A percentile compares a stretch with the other conserved stretches of the same genome.
phyloP scores from a whole-genome alignment of 2,888 invertebrate genomes.

The Sarcophaga subvicina region DNA sequence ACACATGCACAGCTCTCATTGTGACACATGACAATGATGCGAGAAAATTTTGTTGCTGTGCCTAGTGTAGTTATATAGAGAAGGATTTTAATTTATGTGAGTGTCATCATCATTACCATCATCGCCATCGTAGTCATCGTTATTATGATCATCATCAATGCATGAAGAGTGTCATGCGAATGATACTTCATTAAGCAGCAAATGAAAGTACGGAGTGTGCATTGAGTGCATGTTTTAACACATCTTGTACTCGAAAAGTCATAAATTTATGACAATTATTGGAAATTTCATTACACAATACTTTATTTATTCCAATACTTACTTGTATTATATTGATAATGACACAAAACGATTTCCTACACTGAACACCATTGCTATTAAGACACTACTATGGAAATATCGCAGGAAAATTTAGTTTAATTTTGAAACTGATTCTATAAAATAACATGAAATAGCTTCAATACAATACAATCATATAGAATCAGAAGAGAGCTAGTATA shows the following conservation, averaged over 20 bases:
- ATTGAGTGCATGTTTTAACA: neutral
- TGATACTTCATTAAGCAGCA: slow-evolving; percentile 51
- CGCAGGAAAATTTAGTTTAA: neutral
- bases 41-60: slow-evolving; percentile 18
- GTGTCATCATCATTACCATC: neutral
- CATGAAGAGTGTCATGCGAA: slow-evolving; percentile 12
- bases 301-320: too few relatives aligned
- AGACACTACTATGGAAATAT: neutral
- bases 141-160: slow-evolving; percentile 12
- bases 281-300: neutral
- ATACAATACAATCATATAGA: too few relatives aligned
- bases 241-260: neutral
- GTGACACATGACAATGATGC: slow-evolving; percentile 41
- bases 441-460: too few relatives aligned
- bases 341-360: neutral
- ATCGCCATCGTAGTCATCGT: too few relatives aligned
- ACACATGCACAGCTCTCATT: slow-evolving; percentile 5
- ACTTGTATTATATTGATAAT: neutral
- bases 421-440: too few relatives aligned
- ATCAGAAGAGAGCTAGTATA: too few relatives aligned
- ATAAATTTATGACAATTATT: slow-evolving; percentile 53
- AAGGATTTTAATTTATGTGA: slow-evolving; percentile 48
- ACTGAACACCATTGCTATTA: too few relatives aligned
- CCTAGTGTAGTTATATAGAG: neutral
- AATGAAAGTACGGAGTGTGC: neutral